Evolutionary conservation across 2,797 vertebrate genomes (phyloP).

Genomic region (Microctenopoma stevenorrisi): DNA sequence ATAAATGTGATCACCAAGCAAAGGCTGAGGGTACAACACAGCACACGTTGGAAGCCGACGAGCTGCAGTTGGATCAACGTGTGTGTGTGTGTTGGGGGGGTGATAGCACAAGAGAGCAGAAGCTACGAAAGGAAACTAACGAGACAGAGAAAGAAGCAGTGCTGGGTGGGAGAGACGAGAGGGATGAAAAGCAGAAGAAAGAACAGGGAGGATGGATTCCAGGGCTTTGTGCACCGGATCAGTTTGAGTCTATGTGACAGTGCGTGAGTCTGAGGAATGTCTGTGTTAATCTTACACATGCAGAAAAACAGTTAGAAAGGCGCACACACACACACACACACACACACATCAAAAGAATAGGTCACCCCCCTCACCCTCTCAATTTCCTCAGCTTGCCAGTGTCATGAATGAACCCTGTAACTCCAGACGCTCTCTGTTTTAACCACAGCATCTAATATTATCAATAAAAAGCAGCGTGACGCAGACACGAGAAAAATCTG

Average conservation of each 20-base stretch:
- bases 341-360: conserved; percentile 54
- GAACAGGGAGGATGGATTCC: conserved; percentile 67
- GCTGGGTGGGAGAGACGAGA: conserved; percentile 43
- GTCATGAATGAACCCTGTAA: conserved; percentile 37
- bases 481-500: conserved; percentile 58
- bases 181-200: conserved; percentile 47
- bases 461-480: conserved; percentile 47
- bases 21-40: too few species aligned
- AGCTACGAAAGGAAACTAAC: conserved; percentile 61
- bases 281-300: conserved; percentile 64
- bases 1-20: not conserved
- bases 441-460: conserved; percentile 50
- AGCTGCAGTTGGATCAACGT: conserved; percentile 28
- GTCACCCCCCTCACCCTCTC: conserved; percentile 24
- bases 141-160: conserved; percentile 57
- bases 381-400: conserved; percentile 29
- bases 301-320: conserved; percentile 28
- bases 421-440: conserved; percentile 35
- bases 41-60: conserved; percentile 16
- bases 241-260: conserved; percentile 74
- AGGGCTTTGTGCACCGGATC: conserved; percentile 71
- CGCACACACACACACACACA: conserved; percentile 11
- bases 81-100: not conserved
- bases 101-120: conserved; percentile 43
- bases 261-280: conserved; percentile 77